Evolutionary conservation across 2,888 invertebrate genomes (phyloP), one percentile per base, ranked within the genome.

Genomic region (Bhutanitis thaidina): DNA sequence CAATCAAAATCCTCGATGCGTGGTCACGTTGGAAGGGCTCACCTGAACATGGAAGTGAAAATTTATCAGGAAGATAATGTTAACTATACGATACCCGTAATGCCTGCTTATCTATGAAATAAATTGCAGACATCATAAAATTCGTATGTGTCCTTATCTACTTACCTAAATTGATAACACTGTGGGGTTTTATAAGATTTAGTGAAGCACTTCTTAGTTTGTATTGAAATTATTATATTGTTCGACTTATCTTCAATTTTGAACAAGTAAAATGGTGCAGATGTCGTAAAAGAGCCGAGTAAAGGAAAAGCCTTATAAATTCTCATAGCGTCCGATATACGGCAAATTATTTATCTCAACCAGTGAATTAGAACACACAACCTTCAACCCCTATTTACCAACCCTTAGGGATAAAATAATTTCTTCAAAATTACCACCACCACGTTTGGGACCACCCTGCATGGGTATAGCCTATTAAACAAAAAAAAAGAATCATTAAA

Each of bases 1-100:
- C 60, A 60, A 62, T 61, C 58, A 48, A 51, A 39, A 35, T 13
- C 41, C 45, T 39, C 38, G 4, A 7, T 55, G 50, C 47, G 40
- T 48, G 40, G 43, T 50, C 56, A 49, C 53, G 43, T 53, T 39
- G 41, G 52, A 32, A 38, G 45, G 50, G 15, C 49, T 39, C 36
- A 29, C 38, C 48, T 49, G 51, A 56, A 57, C 48, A 57, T 58
- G 51, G 55, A 54, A 50, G 54, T 53, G 49, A 57, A 52, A 59
- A 49, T 44, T 59, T 61, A 62, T 60, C 59, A 55, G 50, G 37
- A 30, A 30, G 34, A 55, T 57, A 58, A 58, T 54, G 49, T 49
- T 16, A 43, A 44, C 39, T 36, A 35, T 41, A 29, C 34, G 36
- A 35, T 41, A 40, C n/a, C 30, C 29, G 7, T 40, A 35, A 29